These are phyloP conservation scores for Trogon melanurus DNA, from an alignment of 2,113 vertebrate genomes.

Conservation along the genomic window DNA sequence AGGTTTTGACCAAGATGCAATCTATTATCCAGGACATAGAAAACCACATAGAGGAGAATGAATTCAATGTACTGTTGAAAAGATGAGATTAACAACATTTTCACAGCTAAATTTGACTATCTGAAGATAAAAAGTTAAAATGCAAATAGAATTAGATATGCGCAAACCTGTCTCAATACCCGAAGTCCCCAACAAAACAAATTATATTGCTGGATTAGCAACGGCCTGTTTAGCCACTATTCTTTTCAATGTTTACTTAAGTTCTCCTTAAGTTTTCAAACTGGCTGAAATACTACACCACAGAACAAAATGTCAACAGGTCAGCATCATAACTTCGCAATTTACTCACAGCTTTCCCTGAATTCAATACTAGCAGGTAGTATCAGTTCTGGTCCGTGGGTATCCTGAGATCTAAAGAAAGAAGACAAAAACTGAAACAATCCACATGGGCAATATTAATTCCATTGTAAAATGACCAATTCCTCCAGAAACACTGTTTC, in stretches of 20 bases:
- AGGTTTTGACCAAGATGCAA: background rate
- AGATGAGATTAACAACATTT: background rate
- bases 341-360: conserved; percentile 94
- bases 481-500: background rate
- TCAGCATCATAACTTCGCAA: background rate
- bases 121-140: background rate
- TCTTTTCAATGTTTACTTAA: background rate
- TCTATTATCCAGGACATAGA: background rate
- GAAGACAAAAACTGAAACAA: conserved; percentile 14
- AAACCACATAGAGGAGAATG: background rate
- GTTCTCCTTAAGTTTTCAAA: background rate
- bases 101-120: background rate
- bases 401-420: conserved; percentile 85
- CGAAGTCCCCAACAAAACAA: background rate
- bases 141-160: background rate
- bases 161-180: background rate
- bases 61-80: background rate
- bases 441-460: background rate
- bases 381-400: conserved; percentile 83
- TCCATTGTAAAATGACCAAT: background rate
- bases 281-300: background rate
- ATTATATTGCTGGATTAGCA: background rate
- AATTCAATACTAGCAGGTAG: conserved; percentile 96
- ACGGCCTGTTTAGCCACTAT: background rate
- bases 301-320: accelerated